These are phyloP conservation scores for Ceyx cyanopectus DNA, from an alignment of 2,113 vertebrate genomes.

Conservation along the genomic window DNA sequence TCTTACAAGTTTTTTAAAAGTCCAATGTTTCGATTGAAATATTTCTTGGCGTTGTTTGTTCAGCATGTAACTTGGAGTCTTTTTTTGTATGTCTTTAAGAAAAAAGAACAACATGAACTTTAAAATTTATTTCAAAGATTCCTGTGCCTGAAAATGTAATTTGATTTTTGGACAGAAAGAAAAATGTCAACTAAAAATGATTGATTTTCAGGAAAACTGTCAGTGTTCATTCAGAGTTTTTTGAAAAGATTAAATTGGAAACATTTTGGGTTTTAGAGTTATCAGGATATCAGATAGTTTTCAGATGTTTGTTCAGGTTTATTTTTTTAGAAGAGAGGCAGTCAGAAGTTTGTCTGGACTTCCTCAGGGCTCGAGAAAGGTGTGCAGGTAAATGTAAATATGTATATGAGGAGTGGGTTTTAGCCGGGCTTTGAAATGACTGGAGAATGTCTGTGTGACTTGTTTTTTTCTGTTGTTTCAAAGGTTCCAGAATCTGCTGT, in stretches of 20 bases:
- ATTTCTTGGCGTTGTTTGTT: background rate
- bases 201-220: background rate
- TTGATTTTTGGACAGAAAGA: background rate
- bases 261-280: background rate
- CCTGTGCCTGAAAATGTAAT: background rate
- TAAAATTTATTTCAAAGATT: background rate
- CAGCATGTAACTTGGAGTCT: background rate
- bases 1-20: background rate
- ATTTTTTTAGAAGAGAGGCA: background rate
- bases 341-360: background rate
- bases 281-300: background rate
- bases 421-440: background rate
- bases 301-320: background rate
- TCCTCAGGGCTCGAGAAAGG: background rate
- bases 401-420: background rate
- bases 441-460: background rate
- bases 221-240: background rate
- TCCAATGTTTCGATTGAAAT: background rate
- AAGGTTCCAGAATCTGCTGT: constrained; percentile 95
- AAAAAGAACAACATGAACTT: background rate
- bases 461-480: background rate
- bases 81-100: background rate
- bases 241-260: background rate
- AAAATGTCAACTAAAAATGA: background rate
- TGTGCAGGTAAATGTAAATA: background rate